A percentile compares a stretch with the other conserved stretches of the same genome.
Conservation (phyloP, 2,888 invertebrate genomes). For the Adineta ricciae region DNA sequence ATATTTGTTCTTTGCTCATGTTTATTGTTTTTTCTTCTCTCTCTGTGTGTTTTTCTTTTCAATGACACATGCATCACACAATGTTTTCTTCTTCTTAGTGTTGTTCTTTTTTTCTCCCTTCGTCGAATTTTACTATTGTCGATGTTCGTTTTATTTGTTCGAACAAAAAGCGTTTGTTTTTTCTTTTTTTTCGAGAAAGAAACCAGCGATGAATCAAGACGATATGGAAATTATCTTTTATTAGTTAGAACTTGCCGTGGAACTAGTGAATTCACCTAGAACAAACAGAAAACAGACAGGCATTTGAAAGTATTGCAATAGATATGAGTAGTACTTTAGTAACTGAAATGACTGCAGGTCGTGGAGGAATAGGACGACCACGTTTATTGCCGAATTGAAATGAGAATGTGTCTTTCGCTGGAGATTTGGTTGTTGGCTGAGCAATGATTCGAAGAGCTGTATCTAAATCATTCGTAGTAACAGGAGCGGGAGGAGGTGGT, state of each 20-base stretch:
- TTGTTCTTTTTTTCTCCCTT: neutral
- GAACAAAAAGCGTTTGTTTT: neutral
- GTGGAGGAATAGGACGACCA: neutral
- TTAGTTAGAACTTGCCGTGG: neutral
- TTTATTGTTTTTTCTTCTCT: no score
- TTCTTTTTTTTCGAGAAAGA: neutral
- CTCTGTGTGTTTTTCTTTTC: neutral
- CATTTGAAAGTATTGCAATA: no score
- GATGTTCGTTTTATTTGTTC: neutral
- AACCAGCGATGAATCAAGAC: neutral
- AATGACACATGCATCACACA: neutral
- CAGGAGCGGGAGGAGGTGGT: neutral
- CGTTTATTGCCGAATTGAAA: conserved; percentile 3
- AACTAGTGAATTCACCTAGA: neutral
- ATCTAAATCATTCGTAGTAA: neutral
- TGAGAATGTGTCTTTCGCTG: neutral
- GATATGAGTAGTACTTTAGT: neutral
- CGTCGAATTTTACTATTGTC: conserved; percentile 9
- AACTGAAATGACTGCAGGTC: neutral
- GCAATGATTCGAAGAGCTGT: neutral
- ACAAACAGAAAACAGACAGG: neutral
- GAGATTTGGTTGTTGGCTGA: neutral
- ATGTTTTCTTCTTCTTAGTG: neutral
- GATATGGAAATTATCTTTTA: neutral
- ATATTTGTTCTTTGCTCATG: neutral